A percentile compares a stretch with the other conserved stretches of the same genome.
phyloP scores from a whole-genome alignment of 2,888 invertebrate genomes.

The Calameuta idolon region DNA sequence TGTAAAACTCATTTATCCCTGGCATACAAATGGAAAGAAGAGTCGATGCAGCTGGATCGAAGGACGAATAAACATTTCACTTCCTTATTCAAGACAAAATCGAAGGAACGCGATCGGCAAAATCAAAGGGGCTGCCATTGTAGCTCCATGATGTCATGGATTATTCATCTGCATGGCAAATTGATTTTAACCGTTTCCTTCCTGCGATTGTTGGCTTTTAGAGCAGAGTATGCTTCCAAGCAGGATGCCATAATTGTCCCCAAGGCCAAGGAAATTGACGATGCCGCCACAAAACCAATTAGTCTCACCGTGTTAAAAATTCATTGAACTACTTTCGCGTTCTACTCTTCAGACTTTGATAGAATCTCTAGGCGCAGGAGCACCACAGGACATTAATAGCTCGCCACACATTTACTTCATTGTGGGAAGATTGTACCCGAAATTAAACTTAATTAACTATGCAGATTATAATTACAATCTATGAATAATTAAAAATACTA shows the following conservation, averaged over 20 bases:
- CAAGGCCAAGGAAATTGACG: conserved; percentile 12
- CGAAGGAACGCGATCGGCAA: background rate
- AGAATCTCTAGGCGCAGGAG: background rate
- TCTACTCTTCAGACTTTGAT: background rate
- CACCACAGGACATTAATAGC: background rate
- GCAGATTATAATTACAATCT: background rate
- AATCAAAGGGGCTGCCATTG: background rate
- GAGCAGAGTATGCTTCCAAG: background rate
- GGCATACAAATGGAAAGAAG: background rate
- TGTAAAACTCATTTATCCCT: background rate
- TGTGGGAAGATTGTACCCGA: background rate
- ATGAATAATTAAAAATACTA: background rate
- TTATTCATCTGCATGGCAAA: conserved; percentile 7
- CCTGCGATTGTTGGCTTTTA: conserved; percentile 15
- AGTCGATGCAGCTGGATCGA: background rate
- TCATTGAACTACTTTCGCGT: conserved; percentile 7
- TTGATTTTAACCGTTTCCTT: conserved; percentile 11
- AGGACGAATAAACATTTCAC: background rate
- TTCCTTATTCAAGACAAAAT: background rate
- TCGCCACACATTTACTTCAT: background rate
- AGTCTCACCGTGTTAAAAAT: conserved; percentile 1
- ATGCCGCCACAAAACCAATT: conserved; percentile 2
- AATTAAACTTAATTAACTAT: background rate
- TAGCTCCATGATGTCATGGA: conserved; percentile 2
- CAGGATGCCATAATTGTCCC: conserved; percentile 11